phyloP scores from a whole-genome alignment of 1,140 invertebrate species.

The Helicoverpa armigera region DNA sequence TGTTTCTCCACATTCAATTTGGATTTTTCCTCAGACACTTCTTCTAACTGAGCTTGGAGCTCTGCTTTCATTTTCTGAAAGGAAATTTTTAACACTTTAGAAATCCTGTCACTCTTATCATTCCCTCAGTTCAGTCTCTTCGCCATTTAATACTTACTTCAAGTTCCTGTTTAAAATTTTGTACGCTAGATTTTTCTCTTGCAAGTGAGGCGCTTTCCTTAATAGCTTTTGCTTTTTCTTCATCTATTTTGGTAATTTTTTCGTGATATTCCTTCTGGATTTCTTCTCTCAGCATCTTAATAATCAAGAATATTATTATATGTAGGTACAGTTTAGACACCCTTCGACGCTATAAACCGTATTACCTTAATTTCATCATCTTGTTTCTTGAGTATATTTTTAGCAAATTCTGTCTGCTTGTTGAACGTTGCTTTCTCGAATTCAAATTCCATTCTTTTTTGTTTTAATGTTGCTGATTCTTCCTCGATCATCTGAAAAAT shows the following conservation, averaged over 20 bases:
- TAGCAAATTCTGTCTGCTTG: conserved; percentile 83
- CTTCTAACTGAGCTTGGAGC: conserved; percentile 78
- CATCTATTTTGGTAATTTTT: conserved; percentile 77
- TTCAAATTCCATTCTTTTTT: conserved; percentile 84
- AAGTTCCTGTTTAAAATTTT: conserved; percentile 76
- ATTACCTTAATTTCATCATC: conserved; percentile 81
- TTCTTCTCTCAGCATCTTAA: conserved; percentile 76
- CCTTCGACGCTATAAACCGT: neutral
- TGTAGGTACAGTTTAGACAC: neutral
- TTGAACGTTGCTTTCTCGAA: conserved; percentile 82
- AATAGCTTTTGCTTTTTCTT: conserved; percentile 72
- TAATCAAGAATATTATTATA: conserved; percentile 30
- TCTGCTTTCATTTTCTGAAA: conserved; percentile 80
- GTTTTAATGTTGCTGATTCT: conserved; percentile 74
- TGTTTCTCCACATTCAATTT: conserved; percentile 79
- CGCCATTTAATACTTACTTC: conserved; percentile 65
- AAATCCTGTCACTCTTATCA: too few relatives aligned
- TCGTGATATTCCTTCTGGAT: conserved; percentile 80
- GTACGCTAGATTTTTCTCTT: conserved; percentile 79
- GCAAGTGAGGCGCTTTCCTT: conserved; percentile 72
- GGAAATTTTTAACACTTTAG: neutral
- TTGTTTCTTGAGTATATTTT: conserved; percentile 81
- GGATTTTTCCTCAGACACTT: conserved; percentile 76
- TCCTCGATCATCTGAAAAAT: conserved; percentile 79
- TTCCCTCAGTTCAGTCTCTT: too few relatives aligned